Base-by-base conservation (phyloP, 1,140 invertebrate genomes). In the Brachystomella parvula region DNA sequence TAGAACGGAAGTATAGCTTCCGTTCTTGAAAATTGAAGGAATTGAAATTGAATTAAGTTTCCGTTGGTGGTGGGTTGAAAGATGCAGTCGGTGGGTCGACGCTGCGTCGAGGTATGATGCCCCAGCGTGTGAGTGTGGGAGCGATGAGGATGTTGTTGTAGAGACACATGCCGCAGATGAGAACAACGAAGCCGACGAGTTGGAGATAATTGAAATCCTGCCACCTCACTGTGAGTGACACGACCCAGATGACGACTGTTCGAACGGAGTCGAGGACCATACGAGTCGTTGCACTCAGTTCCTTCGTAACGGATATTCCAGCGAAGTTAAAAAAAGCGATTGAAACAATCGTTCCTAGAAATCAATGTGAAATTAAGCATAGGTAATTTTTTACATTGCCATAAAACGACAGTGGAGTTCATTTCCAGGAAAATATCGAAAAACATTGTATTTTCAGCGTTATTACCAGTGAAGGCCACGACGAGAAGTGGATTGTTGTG, bases 291-390 rank as follows among this genome's bases (percentile, higher is more conserved):
- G 93, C 92, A 49, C 87, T 92, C 68, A 92, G 83, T 78, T 95
- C 90, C 80, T 96, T 96, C 0, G 94, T 94, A n/a, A 98, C 89
- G 75, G 87, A 92, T 28, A 98, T 87, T 26, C 94, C 94, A 75
- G 92, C 87, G 79, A 94, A 98, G 77, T 97, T 97, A 80, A 96
- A 97, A 76, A 97, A 94, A 1, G 94, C 93, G 73, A 96, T 96
- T 63, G 92, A 95, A 3, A 95, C 74, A 17, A 89, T 83, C n/a
- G 90, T 94, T 68, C 89, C 89, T 85, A 78, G 39, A 75, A 31
- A 53, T 32, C 31, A 65, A 29, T n/a, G n/a, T n/a, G n/a, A n/a
- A 6, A 44, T 32, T 3, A 68, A 12, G 26, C 6, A 44, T 32
- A 63, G 28, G 28, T 53, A 12, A n/a, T n/a, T n/a, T 6, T 3